Percentiles rank a stretch among this genome's conserved stretches.
phyloP scores from a whole-genome alignment of 2,797 vertebrate genomes.

The Anomalospiza imberbis region DNA sequence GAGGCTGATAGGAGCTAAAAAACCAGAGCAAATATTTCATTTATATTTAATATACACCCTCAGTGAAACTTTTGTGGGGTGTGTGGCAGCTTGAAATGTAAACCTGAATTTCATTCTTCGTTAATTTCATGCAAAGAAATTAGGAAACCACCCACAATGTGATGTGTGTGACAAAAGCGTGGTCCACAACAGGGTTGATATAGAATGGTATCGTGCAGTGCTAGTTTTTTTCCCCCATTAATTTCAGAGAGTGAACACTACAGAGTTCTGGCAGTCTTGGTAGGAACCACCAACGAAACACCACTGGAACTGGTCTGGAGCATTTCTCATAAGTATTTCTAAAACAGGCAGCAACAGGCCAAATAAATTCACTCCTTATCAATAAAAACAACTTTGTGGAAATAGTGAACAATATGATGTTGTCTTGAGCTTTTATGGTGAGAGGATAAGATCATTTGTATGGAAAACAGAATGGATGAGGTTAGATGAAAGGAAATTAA shows the following conservation, averaged over 20 bases:
- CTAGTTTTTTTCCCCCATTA: fast-evolving
- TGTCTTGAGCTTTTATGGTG: background rate
- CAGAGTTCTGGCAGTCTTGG: background rate
- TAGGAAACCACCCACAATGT: background rate
- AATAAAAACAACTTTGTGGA: background rate
- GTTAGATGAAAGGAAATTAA: background rate
- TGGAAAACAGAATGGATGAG: background rate
- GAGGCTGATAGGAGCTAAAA: background rate
- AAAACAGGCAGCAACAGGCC: background rate
- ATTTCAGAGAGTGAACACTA: background rate
- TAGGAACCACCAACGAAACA: background rate
- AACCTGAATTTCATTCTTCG: background rate
- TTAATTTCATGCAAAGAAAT: background rate
- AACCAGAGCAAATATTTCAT: background rate
- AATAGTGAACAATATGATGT: background rate
- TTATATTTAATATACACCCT: background rate
- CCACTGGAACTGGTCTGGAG: background rate
- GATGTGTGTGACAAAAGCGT: background rate
- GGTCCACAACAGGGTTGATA: fast-evolving
- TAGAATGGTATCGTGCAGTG: background rate
- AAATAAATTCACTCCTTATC: background rate
- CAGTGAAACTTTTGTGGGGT: background rate
- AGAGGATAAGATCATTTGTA: background rate
- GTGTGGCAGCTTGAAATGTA: background rate
- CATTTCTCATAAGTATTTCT: background rate